Evolutionary conservation across 2,113 vertebrate genomes (phyloP).

Genomic region (Paracanthobrama guichenoti): DNA sequence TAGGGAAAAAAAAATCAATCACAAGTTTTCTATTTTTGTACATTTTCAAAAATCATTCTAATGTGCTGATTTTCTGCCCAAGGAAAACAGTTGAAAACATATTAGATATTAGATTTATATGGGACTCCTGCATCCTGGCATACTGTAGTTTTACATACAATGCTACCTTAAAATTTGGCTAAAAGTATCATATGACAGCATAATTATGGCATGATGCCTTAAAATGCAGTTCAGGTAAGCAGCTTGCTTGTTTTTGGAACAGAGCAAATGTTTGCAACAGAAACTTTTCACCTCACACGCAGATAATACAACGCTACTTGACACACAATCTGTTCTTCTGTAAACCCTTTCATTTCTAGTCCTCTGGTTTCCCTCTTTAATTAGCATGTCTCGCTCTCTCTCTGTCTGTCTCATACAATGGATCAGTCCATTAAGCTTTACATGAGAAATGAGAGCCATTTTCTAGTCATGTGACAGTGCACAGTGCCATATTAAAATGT

Average conservation of each 20-base stretch:
- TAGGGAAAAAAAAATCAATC: no score
- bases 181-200: neutral
- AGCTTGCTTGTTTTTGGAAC: neutral
- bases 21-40: neutral
- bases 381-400: constrained; percentile 25
- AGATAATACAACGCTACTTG: neutral
- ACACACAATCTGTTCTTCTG: constrained; percentile 16
- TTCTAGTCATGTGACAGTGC: constrained; percentile 15
- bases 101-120: no score
- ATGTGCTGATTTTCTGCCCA: neutral
- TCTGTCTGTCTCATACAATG: constrained; percentile 11
- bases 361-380: constrained; percentile 25
- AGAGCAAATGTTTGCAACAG: neutral
- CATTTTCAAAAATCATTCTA: no score
- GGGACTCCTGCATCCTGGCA: neutral
- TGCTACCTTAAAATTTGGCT: neutral
- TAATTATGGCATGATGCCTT: neutral
- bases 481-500: neutral
- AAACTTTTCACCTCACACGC: constrained; percentile 2
- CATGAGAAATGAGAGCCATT: constrained; percentile 33
- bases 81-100: no score
- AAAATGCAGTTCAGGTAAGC: constrained; percentile 19
- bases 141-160: neutral
- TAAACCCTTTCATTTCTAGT: constrained; percentile 19
- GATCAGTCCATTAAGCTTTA: constrained; percentile 36